Base-by-base conservation (phyloP, 1,140 invertebrate species). In the Drosophila elegans region DNA sequence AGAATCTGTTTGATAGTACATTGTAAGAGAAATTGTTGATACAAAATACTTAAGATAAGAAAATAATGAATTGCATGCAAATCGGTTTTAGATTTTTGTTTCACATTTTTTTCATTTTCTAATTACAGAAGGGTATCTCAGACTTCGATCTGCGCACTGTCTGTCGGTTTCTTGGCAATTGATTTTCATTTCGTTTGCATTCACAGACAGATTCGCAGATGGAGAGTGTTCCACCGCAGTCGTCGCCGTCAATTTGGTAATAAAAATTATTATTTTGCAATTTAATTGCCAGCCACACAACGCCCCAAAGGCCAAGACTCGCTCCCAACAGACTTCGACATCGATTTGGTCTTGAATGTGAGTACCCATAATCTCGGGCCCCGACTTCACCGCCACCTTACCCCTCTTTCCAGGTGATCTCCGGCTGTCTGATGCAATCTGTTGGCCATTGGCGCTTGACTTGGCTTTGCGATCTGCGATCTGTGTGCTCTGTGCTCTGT, bases 241-340 rank as follows among this genome's bases (percentile, higher is more conserved):
- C 42, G 49, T 39, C 61, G 66, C 29, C 42, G 54, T 64, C 80
- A 75, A 63, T 55, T 64, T 77, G 82, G 66, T 69, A 76, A 79
- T 88, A 88, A 86, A 88, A 82, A 83, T 89, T 81, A 86, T 89
- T 83, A 88, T 88, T 86, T 88, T 75, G 76, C 83, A 82, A 86
- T 88, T 86, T 88, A 86, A 88, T 86, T 86, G 82, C 83, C 62
- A 53, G 42, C 51, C 54, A 34, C 53, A 64, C 68, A 80, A 63
- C 67, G 74, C 60, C 68, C 73, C 83, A 79, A 76, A 88, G 79
- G 83, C 78, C 84, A 81, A 72, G 39, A 82, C 49, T 62, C 56
- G 69, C 44, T 67, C 27, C 51, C 39, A 44, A 21, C 49, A 68
- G 74, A 72, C 68, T 57, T 88, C 83, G 71, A 82, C 80, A 83